phyloP scores from a whole-genome alignment of 2,113 vertebrate species.

The Scomber colias region DNA sequence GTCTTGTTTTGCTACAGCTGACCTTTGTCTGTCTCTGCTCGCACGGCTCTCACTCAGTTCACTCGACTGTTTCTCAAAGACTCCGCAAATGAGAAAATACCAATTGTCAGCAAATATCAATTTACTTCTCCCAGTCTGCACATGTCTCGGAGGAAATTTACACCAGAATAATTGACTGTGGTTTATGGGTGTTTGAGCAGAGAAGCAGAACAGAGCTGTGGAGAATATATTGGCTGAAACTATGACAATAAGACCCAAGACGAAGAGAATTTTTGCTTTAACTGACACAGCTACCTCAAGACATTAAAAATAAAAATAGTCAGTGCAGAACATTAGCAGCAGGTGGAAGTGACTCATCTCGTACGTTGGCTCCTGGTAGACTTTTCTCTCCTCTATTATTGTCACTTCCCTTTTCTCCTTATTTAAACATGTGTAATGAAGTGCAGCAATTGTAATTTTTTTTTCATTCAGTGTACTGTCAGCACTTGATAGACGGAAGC shows the following conservation, averaged over 20 bases:
- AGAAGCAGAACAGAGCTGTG: constrained; percentile 30
- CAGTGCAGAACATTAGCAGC: constrained; percentile 8
- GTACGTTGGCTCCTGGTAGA: not conserved
- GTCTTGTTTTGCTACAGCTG: constrained; percentile 50
- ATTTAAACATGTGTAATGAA: constrained; percentile 5
- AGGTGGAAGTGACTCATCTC: constrained; percentile 37
- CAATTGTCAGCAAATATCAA: constrained; percentile 64
- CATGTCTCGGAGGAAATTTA: constrained; percentile 70
- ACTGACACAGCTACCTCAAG: not conserved
- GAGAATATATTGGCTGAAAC: constrained; percentile 36
- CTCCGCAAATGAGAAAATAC: constrained; percentile 65
- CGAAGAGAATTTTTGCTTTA: not conserved
- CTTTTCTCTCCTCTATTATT: constrained; percentile 10
- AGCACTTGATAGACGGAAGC: not conserved
- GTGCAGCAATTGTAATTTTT: not conserved
- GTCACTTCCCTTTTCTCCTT: not conserved
- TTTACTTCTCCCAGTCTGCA: constrained; percentile 52
- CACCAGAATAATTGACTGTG: constrained; percentile 59
- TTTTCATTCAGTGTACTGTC: constrained; percentile 13
- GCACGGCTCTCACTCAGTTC: constrained; percentile 27
- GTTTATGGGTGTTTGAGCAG: constrained; percentile 60
- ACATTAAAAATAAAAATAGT: constrained; percentile 30
- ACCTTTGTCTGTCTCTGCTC: constrained; percentile 47
- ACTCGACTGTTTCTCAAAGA: constrained; percentile 56
- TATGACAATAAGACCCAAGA: constrained; percentile 35